Percentiles rank a stretch among this genome's conserved stretches.
Evolutionary conservation across 2,797 vertebrate genomes (phyloP).

Genomic region (Clarias fuscus): DNA sequence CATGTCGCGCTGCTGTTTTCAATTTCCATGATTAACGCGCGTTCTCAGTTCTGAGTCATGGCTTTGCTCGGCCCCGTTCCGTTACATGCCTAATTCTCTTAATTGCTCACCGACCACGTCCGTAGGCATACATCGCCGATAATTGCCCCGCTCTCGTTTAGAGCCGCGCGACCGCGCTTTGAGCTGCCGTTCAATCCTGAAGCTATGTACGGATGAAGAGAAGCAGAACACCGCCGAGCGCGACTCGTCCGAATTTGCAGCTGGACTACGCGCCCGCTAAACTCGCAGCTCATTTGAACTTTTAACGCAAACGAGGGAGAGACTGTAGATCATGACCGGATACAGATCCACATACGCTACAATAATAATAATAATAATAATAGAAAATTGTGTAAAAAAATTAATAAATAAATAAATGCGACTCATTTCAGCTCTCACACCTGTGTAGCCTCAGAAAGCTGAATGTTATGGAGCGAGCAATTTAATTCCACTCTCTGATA

Average conservation of each 20-base stretch:
- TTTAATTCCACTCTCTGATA: not conserved
- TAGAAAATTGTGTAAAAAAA: not conserved
- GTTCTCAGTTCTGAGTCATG: constrained; percentile 12
- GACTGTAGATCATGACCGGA: not conserved
- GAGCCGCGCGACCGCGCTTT: constrained; percentile 5
- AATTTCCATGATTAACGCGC: constrained; percentile 12
- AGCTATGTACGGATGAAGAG: not conserved
- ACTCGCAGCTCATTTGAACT: constrained; percentile 27
- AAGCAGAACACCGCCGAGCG: constrained; percentile 17
- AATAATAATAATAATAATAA: not conserved
- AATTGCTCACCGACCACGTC: constrained; percentile 36
- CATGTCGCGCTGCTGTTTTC: constrained; percentile 17
- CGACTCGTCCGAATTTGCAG: constrained; percentile 37
- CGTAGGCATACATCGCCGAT: not conserved
- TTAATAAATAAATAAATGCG: not conserved
- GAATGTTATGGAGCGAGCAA: not conserved
- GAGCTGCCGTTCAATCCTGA: not conserved
- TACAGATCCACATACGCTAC: not conserved
- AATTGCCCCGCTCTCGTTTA: constrained; percentile 14
- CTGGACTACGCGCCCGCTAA: constrained; percentile 52
- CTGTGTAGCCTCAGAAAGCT: not conserved
- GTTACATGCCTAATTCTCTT: constrained; percentile 19
- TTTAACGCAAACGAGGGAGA: constrained; percentile 17
- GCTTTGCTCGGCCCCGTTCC: constrained; percentile 15
- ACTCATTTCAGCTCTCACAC: not conserved